Percentiles rank a stretch among this genome's conserved stretches.
These are phyloP conservation scores for Ahaetulla prasina DNA, from an alignment of 2,113 vertebrate genomes.

Conservation along the genomic window DNA sequence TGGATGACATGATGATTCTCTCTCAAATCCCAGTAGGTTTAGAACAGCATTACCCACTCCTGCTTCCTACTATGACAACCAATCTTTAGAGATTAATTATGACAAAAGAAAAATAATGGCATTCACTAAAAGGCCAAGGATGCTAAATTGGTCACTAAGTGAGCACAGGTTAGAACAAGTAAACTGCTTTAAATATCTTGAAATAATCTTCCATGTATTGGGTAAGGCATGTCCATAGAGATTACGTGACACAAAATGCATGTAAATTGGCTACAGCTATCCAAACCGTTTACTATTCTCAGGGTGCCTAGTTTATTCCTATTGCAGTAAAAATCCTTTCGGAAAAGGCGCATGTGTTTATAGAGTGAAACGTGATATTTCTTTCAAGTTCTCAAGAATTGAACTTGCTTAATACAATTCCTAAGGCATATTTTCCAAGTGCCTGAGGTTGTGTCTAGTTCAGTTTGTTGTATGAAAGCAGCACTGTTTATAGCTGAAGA, in stretches of 20 bases:
- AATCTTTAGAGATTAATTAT: background rate
- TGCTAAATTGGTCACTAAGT: background rate
- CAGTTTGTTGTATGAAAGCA: background rate
- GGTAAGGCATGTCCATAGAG: background rate
- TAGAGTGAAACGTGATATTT: background rate
- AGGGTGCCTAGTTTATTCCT: background rate
- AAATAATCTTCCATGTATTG: background rate
- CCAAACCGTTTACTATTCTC: background rate
- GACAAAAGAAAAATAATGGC: background rate
- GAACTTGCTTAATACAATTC: background rate
- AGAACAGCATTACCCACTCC: background rate
- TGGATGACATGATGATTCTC: background rate
- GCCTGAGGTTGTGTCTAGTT: background rate
- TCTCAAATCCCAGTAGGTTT: background rate
- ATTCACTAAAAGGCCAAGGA: background rate
- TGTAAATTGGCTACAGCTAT: background rate
- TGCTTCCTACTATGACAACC: background rate
- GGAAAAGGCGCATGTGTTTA: background rate
- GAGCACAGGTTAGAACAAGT: background rate
- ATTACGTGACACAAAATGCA: background rate
- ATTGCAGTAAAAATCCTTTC: background rate
- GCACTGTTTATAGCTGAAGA: background rate
- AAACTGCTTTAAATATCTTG: background rate
- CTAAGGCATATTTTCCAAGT: background rate
- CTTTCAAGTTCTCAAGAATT: background rate